Conservation (phyloP, 2,888 invertebrate species). For the Uropetala carovei region DNA sequence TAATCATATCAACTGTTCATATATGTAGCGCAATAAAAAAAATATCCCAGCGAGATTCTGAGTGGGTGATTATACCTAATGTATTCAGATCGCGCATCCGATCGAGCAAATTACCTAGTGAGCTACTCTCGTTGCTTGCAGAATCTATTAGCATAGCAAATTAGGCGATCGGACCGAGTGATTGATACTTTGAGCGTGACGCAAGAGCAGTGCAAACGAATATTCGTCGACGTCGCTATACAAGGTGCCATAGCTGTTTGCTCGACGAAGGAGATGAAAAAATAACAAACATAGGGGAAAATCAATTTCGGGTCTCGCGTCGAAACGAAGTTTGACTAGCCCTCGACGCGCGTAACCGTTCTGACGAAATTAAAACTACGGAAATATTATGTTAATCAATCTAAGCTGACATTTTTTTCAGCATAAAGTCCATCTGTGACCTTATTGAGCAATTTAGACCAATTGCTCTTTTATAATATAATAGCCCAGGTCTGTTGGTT, state of each 20-base stretch:
- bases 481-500: too few relatives aligned
- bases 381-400: too few relatives aligned
- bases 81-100: not conserved
- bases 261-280: not conserved
- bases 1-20: not conserved
- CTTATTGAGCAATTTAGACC: too few relatives aligned
- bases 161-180: not conserved
- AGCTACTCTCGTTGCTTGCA: not conserved
- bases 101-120: not conserved
- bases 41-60: not conserved
- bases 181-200: not conserved
- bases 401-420: too few relatives aligned
- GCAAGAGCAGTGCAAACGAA: not conserved
- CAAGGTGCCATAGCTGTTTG: not conserved
- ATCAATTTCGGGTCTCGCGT: not conserved
- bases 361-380: too few relatives aligned
- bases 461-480: too few relatives aligned
- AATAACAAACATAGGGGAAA: not conserved
- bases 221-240: not conserved
- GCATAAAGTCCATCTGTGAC: too few relatives aligned
- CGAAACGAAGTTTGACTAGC: not conserved
- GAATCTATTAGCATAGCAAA: conserved; percentile 32
- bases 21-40: not conserved
- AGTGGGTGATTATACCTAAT: not conserved
- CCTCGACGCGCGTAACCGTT: too few relatives aligned